These are phyloP conservation scores for Conus betulinus DNA, from an alignment of 1,140 invertebrate genomes.

Conservation along the genomic window DNA sequence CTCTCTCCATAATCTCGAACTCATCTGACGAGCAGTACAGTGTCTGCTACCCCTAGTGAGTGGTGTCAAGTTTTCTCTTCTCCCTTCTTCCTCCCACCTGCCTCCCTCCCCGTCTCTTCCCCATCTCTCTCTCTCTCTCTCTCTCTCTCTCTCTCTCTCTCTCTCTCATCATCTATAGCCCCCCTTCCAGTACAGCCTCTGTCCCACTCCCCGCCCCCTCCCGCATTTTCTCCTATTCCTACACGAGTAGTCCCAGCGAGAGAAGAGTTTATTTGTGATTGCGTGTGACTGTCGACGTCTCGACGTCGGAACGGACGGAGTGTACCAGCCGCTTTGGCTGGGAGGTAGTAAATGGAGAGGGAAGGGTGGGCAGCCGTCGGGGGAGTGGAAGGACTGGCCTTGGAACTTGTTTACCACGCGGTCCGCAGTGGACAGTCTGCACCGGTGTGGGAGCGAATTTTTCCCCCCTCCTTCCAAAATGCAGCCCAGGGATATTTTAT, in stretches of 20 bases:
- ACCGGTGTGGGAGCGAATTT: background rate
- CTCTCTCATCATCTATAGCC: background rate
- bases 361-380: background rate
- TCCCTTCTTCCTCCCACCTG: too few species aligned
- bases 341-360: background rate
- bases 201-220: too few species aligned
- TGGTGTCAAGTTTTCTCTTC: too few species aligned
- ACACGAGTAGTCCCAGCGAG: background rate
- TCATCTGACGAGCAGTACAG: too few species aligned
- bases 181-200: too few species aligned
- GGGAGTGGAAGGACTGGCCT: background rate
- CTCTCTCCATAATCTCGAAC: conserved; percentile 1
- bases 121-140: conserved; percentile 6
- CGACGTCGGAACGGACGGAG: too few species aligned
- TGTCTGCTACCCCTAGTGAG: too few species aligned
- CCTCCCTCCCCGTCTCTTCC: conserved; percentile 7
- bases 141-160: background rate
- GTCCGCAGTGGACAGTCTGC: background rate
- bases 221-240: too few species aligned
- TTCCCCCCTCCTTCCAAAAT: too few species aligned
- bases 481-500: too few species aligned
- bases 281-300: too few species aligned
- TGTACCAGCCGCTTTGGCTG: too few species aligned
- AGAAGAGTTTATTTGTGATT: background rate
- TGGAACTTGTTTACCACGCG: background rate